Evolutionary conservation across 2,888 invertebrate species (phyloP).

Genomic region (Morpho helenor): DNA sequence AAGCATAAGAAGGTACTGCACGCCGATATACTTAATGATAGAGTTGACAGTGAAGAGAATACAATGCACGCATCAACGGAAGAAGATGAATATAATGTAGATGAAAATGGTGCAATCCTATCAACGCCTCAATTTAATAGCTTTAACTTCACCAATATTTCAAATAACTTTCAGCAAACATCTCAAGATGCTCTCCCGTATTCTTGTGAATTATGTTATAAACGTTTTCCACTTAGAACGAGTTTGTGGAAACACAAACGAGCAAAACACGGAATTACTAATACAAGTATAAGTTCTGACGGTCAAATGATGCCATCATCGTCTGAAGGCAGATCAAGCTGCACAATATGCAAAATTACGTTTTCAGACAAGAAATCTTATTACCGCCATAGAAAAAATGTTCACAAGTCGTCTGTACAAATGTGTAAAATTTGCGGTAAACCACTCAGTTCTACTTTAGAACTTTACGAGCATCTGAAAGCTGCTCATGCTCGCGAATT

Average conservation of each 20-base stretch:
- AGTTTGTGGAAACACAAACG: slow-evolving; percentile 75
- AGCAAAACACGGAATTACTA: slow-evolving; percentile 70
- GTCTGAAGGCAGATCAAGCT: slow-evolving; percentile 66
- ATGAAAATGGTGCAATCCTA: slow-evolving; percentile 63
- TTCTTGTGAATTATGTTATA: slow-evolving; percentile 69
- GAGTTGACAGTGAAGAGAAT: slow-evolving; percentile 71
- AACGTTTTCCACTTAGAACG: slow-evolving; percentile 65
- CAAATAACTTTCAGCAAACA: slow-evolving; percentile 45
- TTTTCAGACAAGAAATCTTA: slow-evolving; percentile 81
- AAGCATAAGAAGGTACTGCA: slow-evolving; percentile 76
- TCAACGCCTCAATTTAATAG: slow-evolving; percentile 75
- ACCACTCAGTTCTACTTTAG: slow-evolving; percentile 80
- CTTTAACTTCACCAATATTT: slow-evolving; percentile 62
- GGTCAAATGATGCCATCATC: slow-evolving; percentile 38
- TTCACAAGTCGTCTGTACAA: slow-evolving; percentile 73
- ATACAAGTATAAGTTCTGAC: slow-evolving; percentile 45
- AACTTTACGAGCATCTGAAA: slow-evolving; percentile 81
- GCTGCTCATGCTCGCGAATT: slow-evolving; percentile 78
- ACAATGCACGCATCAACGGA: slow-evolving; percentile 75
- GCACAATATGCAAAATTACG: slow-evolving; percentile 80
- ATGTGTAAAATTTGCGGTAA: slow-evolving; percentile 83
- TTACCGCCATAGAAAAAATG: slow-evolving; percentile 79
- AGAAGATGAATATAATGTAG: slow-evolving; percentile 67
- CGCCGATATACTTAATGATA: slow-evolving; percentile 64
- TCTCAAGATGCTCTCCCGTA: slow-evolving; percentile 52